Percentiles rank a stretch among this genome's conserved stretches.
Conservation (phyloP, 2,113 vertebrate species). For the Serinus canaria region DNA sequence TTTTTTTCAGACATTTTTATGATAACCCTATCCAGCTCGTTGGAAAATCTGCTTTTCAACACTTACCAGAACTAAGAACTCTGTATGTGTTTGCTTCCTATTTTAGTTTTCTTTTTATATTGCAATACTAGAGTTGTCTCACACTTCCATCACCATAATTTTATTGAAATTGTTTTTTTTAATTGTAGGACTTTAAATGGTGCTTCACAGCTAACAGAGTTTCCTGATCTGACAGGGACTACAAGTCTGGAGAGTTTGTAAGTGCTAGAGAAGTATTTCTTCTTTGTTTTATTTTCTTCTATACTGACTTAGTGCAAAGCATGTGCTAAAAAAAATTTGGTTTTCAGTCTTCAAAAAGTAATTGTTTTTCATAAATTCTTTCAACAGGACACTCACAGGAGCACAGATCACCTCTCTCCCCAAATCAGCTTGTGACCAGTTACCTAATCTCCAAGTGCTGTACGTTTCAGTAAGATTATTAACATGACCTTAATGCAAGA, state of each 20-base stretch:
- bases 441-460: conserved; percentile 90
- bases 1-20: conserved; percentile 86
- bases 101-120: neutral
- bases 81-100: conserved; percentile 70
- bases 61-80: conserved; percentile 86
- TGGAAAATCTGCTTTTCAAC: conserved; percentile 88
- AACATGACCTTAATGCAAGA: conserved; percentile 2
- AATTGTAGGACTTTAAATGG: conserved; percentile 88
- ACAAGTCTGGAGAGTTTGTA: conserved; percentile 90
- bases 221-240: conserved; percentile 92
- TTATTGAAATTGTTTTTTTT: neutral
- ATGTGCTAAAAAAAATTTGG: neutral
- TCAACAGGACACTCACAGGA: conserved; percentile 89
- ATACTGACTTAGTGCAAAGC: neutral
- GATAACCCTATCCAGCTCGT: conserved; percentile 92
- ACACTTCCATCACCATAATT: neutral
- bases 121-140: neutral
- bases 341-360: neutral
- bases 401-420: conserved; percentile 88
- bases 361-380: conserved; percentile 28
- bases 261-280: conserved; percentile 61
- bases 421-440: conserved; percentile 81
- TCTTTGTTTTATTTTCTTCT: neutral
- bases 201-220: conserved; percentile 88
- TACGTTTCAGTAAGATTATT: conserved; percentile 75